Conservation (phyloP, 2,888 invertebrate genomes). For the Ophioninae sp. region DNA sequence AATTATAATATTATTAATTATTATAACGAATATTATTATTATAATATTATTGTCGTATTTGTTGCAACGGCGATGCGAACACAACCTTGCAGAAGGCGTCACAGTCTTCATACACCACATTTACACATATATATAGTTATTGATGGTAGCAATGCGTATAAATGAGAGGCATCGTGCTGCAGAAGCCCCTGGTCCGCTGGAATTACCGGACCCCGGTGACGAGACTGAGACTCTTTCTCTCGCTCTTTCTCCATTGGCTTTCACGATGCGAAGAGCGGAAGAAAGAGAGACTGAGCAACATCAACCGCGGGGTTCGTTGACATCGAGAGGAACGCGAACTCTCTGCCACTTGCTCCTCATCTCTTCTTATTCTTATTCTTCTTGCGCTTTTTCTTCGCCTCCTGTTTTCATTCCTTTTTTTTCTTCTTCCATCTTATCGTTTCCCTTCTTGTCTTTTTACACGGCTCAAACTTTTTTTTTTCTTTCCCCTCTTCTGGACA, state of each 20-base stretch:
- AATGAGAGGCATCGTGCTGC: conserved; percentile 39
- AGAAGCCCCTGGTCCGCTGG: conserved; percentile 21
- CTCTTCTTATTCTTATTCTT: conserved; percentile 53
- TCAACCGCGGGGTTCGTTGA: conserved; percentile 74
- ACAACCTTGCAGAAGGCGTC: conserved; percentile 38
- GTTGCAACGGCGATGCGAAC: conserved; percentile 9
- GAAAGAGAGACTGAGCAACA: conserved; percentile 51
- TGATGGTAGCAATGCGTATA: conserved; percentile 42
- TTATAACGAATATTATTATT: too few relatives aligned
- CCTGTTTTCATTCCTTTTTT: too few relatives aligned
- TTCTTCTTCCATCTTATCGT: conserved; percentile 15
- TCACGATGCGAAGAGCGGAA: conserved; percentile 49
- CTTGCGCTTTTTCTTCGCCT: conserved; percentile 44
- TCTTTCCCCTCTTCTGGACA: not conserved
- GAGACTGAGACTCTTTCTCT: conserved; percentile 49
- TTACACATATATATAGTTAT: conserved; percentile 26
- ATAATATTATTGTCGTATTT: too few relatives aligned
- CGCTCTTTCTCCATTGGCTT: conserved; percentile 17
- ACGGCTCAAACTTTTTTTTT: conserved; percentile 7
- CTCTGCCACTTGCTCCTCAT: conserved; percentile 63
- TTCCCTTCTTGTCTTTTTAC: conserved; percentile 10
- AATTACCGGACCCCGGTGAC: conserved; percentile 50
- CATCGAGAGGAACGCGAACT: conserved; percentile 75
- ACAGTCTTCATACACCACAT: conserved; percentile 1
- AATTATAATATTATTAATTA: too few relatives aligned